Conservation (phyloP, 2,888 invertebrate species). For the Lacanobia oleracea region DNA sequence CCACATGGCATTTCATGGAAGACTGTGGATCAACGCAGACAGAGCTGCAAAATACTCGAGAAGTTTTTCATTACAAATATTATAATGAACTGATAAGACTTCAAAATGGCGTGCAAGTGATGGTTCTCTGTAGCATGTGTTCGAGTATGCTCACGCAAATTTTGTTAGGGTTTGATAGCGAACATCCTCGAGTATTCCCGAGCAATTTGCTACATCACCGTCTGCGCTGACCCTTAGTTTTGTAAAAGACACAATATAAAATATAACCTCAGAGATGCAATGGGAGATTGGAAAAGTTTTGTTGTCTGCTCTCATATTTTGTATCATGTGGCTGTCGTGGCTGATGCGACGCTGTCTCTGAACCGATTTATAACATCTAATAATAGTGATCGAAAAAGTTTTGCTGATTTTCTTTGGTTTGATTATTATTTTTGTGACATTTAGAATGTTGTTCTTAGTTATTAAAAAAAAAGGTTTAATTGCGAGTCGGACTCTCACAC, state of each 20-base stretch:
- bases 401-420: slow-evolving; percentile 8
- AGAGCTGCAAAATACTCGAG: not conserved
- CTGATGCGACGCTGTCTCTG: slow-evolving; percentile 48
- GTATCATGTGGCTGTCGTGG: slow-evolving; percentile 45
- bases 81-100: no score
- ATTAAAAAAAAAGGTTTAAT: not conserved
- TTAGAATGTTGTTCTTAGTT: not conserved
- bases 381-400: slow-evolving; percentile 37
- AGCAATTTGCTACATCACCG: not conserved
- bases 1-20: slow-evolving; percentile 68
- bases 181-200: slow-evolving; percentile 28
- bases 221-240: slow-evolving; percentile 12
- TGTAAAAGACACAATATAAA: slow-evolving; percentile 67
- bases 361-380: slow-evolving; percentile 43
- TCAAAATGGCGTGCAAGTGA: no score
- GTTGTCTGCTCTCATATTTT: slow-evolving; percentile 64
- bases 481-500: no score
- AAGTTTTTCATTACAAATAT: not conserved
- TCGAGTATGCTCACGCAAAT: no score
- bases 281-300: slow-evolving; percentile 79
- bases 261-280: slow-evolving; percentile 72
- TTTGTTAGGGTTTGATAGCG: not conserved
- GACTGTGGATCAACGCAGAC: slow-evolving; percentile 27
- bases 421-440: slow-evolving; percentile 7
- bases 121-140: no score